Evolutionary conservation across 2,797 vertebrate genomes (phyloP), one percentile per base, ranked within the genome.

Genomic region (Heliangelus exortis): DNA sequence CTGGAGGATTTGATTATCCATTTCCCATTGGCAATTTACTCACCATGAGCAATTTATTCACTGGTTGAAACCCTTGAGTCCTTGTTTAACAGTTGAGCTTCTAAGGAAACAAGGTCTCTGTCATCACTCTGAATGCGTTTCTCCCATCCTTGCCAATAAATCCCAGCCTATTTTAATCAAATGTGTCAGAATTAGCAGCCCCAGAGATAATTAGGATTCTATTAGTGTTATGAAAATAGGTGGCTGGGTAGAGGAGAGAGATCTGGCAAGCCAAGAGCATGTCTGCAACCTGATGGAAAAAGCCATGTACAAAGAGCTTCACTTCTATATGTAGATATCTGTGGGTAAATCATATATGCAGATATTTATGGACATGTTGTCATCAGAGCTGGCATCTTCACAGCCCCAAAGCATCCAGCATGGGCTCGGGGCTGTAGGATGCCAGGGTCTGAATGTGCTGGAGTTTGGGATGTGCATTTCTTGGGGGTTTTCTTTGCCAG

Each of bases 1-100:
- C 68, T 83, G 51, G 61, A 93, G 78, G 84, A 93, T 71, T 28
- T 84, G 68, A 74, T 89, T 74, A 53, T 74, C 36, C 62, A 31
- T 87, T 62, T 93, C 26, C 50, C 65, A 48, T 89, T 73, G 93
- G 67, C 88, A 87, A 47, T 87, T 87, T 79, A 87, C 61, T 93
- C 65, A 54, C 85, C 39, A 7, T 26, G 71, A 88, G 83, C 69
- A 84, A 67, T 83, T 83, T 92, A 83, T 93, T 93, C 55, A 20
- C 55, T 87, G 43, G 48, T 57, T 93, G 78, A 89, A 90, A 63
- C 53, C 71, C 57, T 90, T 85, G 41, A 80, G 58, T 65, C 17
- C 25, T 92, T 3, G 0, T 67, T 87, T 61, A 61, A 29, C 59
- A 73, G 39, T 34, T 67, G 45, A 74, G 65, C 80, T 84, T 94